A percentile compares a stretch with the other conserved stretches of the same genome.
Evolutionary conservation across 2,113 vertebrate genomes (phyloP).

Genomic region (Puffinus mauretanicus): DNA sequence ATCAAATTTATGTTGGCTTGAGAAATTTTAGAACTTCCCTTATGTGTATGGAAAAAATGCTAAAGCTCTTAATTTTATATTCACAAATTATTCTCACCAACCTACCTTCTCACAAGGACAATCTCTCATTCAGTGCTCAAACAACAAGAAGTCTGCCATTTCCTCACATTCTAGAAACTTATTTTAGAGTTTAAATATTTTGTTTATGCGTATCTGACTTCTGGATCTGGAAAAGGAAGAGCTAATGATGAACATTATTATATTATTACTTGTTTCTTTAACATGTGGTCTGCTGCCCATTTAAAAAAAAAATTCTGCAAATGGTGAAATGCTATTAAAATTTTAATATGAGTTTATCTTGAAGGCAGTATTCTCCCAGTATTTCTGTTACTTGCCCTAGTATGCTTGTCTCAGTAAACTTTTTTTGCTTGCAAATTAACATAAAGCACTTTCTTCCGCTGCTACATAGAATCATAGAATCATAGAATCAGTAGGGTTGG

Average conservation of each 20-base stretch:
- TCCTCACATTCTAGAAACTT: not conserved
- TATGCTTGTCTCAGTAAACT: not conserved
- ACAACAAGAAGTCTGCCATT: not conserved
- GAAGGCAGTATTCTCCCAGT: not conserved
- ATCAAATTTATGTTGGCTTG: not conserved
- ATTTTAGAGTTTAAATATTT: not conserved
- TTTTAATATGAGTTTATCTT: not conserved
- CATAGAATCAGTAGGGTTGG: too few relatives aligned
- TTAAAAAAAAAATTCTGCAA: not conserved
- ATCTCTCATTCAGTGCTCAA: not conserved
- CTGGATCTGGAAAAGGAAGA: not conserved
- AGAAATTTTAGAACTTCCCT: not conserved
- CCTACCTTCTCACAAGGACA: not conserved
- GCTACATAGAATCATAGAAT: too few relatives aligned
- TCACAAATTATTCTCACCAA: not conserved
- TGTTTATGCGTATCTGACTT: not conserved
- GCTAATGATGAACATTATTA: not conserved
- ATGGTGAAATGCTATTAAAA: not conserved
- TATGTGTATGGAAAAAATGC: not conserved
- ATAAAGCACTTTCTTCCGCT: not conserved
- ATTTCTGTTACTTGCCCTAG: not conserved
- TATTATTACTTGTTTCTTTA: not conserved
- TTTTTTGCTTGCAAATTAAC: not conserved
- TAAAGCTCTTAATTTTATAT: not conserved
- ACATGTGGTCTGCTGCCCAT: not conserved